Evolutionary conservation across 2,113 vertebrate species (phyloP), one percentile per base, ranked within the genome.

Genomic region (Chamaea fasciata): DNA sequence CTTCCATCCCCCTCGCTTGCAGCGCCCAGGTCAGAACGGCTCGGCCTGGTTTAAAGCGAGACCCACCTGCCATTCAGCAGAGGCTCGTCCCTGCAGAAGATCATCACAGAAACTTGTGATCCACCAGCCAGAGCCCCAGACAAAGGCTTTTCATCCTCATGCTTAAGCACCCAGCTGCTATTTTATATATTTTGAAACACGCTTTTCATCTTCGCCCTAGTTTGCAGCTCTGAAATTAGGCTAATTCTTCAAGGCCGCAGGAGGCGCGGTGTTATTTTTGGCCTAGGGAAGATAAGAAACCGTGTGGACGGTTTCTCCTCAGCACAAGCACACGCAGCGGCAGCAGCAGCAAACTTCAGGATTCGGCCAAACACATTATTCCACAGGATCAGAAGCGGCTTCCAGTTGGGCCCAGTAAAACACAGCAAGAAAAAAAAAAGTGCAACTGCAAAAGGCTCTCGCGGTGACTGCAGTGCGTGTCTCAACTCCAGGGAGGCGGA

Each of bases 221-320:
- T 78, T 86, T 55, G 52, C 75, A 56, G 74, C 3, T 39, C 87
- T 78, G 79, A 84, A 94, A 82, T 92, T n/a, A 64, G 74, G 53
- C 52, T 89, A 69, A 89, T 79, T 92, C 74, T 82, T 68, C 62
- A 75, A 91, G 89, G 69, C 69, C 23, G 47, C 76, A 44, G 94
- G 76, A 94, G 89, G 33, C 37, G 2, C 2, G 24, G 65, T 73
- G 69, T 87, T 96, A 89, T 94, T 96, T 96, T 82, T 89, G 89
- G 87, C 70, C 44, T 49, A 15, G 37, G 46, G 70, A 41, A 95
- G 88, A 88, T 85, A 96, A 96, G 90, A 69, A 87, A 71, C 57
- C 62, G 50, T 23, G 4, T 69, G 89, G 65, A 60, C 1, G 5
- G 65, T 30, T 94, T 37, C 83, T 79, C 53, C 53, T 78, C 49